These are phyloP conservation scores for Drosophila engyochracea DNA, from an alignment of 2,888 invertebrate species.

Conservation along the genomic window DNA sequence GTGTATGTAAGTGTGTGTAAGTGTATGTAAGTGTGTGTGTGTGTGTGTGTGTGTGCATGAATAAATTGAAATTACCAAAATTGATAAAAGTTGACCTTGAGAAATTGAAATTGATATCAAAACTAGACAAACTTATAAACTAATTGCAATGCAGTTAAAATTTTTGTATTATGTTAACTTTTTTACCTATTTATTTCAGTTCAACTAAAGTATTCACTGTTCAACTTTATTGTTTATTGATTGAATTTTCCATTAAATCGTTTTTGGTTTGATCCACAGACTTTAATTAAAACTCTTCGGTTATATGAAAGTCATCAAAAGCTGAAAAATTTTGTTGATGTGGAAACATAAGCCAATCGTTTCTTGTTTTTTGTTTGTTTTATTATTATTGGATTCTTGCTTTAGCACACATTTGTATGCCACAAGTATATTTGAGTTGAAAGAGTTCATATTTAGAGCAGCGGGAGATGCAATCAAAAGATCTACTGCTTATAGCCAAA, in stretches of 20 bases:
- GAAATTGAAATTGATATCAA: neutral
- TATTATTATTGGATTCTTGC: neutral
- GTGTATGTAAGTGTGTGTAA: neutral
- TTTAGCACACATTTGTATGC: neutral
- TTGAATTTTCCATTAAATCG: neutral
- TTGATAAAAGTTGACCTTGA: neutral
- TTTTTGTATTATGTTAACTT: neutral
- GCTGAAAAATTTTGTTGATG: neutral
- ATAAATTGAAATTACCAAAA: neutral
- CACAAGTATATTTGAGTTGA: conserved; percentile 13
- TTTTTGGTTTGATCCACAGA: neutral
- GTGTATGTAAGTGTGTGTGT: neutral
- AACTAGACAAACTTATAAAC: neutral
- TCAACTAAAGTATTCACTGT: neutral
- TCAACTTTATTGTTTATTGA: neutral
- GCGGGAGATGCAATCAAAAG: conserved; percentile 33
- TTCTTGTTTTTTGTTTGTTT: conserved; percentile 2
- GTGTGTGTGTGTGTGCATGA: neutral
- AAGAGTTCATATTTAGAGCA: conserved; percentile 20
- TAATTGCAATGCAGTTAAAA: neutral
- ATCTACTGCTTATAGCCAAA: conserved; percentile 13
- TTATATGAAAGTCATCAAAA: neutral
- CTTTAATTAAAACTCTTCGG: neutral
- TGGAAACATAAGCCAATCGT: neutral
- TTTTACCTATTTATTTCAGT: neutral